Percentiles rank a stretch among this genome's conserved stretches.
phyloP scores from a whole-genome alignment of 2,113 vertebrate genomes.

The Solea senegalensis region DNA sequence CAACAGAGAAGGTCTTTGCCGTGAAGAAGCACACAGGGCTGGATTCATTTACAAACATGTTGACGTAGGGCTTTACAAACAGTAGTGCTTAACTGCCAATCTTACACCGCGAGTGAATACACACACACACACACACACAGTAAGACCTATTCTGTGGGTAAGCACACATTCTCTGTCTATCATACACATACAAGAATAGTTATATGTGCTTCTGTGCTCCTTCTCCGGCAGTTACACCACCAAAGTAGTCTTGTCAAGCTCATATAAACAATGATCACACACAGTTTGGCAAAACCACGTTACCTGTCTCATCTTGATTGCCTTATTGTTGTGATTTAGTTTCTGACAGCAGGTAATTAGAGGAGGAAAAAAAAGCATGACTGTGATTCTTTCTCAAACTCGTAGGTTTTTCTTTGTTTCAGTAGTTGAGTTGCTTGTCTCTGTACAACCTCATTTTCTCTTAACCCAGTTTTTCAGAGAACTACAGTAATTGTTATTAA shows the following conservation, averaged over 20 bases:
- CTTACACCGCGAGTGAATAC: conserved; percentile 38
- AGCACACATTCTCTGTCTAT: conserved; percentile 4
- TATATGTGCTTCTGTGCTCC: neutral
- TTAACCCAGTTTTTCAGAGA: conserved; percentile 70
- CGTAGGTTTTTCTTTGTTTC: conserved; percentile 62
- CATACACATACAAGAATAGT: neutral
- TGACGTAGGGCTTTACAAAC: conserved; percentile 81
- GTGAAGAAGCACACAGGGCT: conserved; percentile 83
- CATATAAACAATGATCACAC: conserved; percentile 7
- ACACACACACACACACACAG: conserved; percentile 17
- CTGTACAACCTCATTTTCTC: conserved; percentile 65
- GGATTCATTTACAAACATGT: conserved; percentile 84
- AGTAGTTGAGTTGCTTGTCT: conserved; percentile 19
- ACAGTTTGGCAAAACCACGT: neutral
- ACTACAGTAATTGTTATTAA: conserved; percentile 75
- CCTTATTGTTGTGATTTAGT: neutral
- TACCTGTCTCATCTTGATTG: neutral
- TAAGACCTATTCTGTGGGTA: neutral
- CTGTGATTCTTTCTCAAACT: neutral
- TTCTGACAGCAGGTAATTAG: no score
- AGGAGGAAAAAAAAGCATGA: no score
- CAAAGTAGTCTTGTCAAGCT: neutral
- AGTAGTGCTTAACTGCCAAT: conserved; percentile 75
- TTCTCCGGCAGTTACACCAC: neutral
- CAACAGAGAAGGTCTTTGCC: conserved; percentile 80